These are phyloP conservation scores for Hydrotaea cyrtoneurina DNA, from an alignment of 2,888 invertebrate species.

Conservation along the genomic window DNA sequence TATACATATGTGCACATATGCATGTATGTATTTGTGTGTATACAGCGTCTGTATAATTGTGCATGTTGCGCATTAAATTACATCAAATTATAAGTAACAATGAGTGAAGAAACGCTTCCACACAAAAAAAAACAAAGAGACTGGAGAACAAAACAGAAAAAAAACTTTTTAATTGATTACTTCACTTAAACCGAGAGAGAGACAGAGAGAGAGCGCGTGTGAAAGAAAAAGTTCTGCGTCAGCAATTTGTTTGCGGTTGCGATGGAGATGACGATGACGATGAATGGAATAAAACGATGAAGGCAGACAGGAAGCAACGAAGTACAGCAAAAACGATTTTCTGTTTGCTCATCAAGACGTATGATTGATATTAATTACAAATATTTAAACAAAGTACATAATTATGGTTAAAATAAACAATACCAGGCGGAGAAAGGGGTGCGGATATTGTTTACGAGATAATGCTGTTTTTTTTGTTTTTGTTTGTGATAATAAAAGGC, in stretches of 20 bases:
- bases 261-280: not conserved
- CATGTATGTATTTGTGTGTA: not conserved
- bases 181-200: not conserved
- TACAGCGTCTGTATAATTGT: not conserved
- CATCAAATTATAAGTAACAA: not conserved
- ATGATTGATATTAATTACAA: conserved; percentile 49
- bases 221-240: conserved; percentile 25
- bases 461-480: not conserved
- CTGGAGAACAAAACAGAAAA: not conserved
- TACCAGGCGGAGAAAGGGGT: not conserved
- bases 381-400: not conserved
- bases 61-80: not conserved
- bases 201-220: not conserved
- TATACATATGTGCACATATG: no score
- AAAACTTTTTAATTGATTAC: conserved; percentile 49
- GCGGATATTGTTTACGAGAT: not conserved
- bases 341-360: conserved; percentile 29
- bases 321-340: not conserved
- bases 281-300: not conserved
- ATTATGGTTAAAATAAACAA: not conserved
- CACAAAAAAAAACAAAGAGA: not conserved
- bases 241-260: conserved; percentile 39
- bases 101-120: not conserved
- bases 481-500: not conserved
- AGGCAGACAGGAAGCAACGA: not conserved